phyloP scores from a whole-genome alignment of 2,797 vertebrate species.

The Sylvilagus floridanus region DNA sequence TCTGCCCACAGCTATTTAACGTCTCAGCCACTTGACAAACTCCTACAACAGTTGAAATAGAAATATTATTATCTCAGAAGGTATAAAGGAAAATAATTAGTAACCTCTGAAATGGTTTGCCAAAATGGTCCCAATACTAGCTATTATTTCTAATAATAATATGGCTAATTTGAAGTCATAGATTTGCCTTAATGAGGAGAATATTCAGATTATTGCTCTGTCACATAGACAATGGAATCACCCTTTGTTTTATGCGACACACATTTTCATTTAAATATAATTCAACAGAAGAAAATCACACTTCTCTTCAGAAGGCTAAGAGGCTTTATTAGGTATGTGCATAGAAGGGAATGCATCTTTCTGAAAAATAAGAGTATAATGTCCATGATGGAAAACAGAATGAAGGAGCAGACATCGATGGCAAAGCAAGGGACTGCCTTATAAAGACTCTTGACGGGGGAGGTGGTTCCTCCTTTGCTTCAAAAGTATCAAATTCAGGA shows the following conservation, averaged over 20 bases:
- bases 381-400: background rate
- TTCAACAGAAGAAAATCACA: background rate
- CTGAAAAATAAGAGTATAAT: background rate
- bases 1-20: constrained; percentile 30
- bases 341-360: background rate
- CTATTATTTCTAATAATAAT: constrained; percentile 44
- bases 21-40: constrained; percentile 18
- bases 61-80: constrained; percentile 54
- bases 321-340: background rate
- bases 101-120: constrained; percentile 23
- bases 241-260: background rate
- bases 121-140: constrained; percentile 6
- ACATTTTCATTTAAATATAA: constrained; percentile 16
- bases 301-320: background rate
- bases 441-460: background rate
- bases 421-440: background rate
- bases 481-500: background rate
- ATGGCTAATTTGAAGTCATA: constrained; percentile 53
- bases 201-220: background rate
- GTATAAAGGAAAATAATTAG: constrained; percentile 63
- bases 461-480: background rate
- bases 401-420: background rate
- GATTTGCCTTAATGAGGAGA: constrained; percentile 25
- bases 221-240: background rate
- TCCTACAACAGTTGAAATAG: constrained; percentile 8